Evolutionary conservation across 2,888 invertebrate species (phyloP), one percentile per base, ranked within the genome.

Genomic region (Oxytorus armatus): DNA sequence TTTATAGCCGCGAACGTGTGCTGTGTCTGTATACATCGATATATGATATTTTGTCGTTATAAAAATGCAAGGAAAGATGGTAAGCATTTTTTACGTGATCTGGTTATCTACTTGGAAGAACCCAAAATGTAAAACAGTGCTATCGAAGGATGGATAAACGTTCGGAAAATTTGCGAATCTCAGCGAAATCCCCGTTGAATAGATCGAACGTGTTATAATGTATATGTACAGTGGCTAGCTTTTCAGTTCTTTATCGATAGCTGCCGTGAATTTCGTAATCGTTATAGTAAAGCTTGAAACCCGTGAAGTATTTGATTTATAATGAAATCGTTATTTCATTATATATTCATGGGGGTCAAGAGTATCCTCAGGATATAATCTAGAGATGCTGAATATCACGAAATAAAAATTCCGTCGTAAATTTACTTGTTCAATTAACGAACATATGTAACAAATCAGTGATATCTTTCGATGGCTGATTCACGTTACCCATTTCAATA

Each of bases 61-160:
- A 74, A 77, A 79, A 77, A 75, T 72, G 23, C 69, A 69, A 18
- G 23, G 33, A 42, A 69, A 74, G 39, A 59, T 47, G 16, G 3
- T 21, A 55, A 47, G 55, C 66, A 79, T 76, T 78, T 74, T 79
- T 68, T 78, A 80, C 82, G 83, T 83, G 82, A 83, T 80, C 80
- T 47, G 76, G 39, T 76, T 73, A 78, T 69, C 11, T 44, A 49
- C 14, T 25, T 11, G 23, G 10, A 79, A 47, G 23, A 4, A 79
- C 44, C 33, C 23, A 29, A 57, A 18, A 65, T 51, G 42, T 25
- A 65, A 59, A 63, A 49, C 14, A 36, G 21, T 29, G n/a, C 25
- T 51, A 61, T 78, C 57, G 69, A 65, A 61, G 39, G n/a, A 29
- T 23, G 49, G 21, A 47, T 42, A 47, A 44, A 44, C 16, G 11